Evolutionary conservation across 2,113 vertebrate genomes (phyloP).

Genomic region (Epinephelus fuscoguttatus): DNA sequence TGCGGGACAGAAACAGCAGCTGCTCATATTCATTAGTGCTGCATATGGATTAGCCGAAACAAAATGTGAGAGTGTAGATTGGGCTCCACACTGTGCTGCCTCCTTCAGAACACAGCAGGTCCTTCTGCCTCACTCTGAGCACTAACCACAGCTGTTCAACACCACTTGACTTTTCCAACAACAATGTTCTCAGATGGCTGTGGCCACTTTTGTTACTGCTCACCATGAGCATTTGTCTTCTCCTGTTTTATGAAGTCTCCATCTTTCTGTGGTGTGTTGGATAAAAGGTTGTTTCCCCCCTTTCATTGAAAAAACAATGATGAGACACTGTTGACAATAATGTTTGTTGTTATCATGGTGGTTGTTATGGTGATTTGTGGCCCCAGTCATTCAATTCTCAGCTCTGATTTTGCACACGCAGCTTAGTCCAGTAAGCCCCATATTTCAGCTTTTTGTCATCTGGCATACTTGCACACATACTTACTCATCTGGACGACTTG

Average conservation of each 20-base stretch:
- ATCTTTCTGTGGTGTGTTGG: background rate
- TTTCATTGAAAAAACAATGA: conserved; percentile 12
- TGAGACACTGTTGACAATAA: background rate
- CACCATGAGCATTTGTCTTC: conserved; percentile 57
- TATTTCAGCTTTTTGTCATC: conserved; percentile 59
- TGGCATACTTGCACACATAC: background rate
- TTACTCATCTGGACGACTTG: conserved; percentile 34
- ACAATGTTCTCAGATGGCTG: conserved; percentile 71
- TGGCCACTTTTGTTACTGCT: conserved; percentile 62
- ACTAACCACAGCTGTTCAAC: conserved; percentile 75
- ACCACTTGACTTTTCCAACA: conserved; percentile 78
- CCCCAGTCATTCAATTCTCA: conserved; percentile 37
- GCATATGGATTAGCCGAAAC: conserved; percentile 65
- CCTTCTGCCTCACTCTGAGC: conserved; percentile 59
- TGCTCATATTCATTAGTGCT: conserved; percentile 76
- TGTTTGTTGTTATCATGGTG: conserved; percentile 44
- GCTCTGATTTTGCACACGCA: conserved; percentile 29
- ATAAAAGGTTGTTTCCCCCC: background rate
- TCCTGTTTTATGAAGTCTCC: conserved; percentile 8
- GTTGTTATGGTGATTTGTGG: conserved; percentile 60
- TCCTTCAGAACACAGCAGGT: conserved; percentile 64
- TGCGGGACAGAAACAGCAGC: conserved; percentile 67
- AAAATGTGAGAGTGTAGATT: conserved; percentile 51
- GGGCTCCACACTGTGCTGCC: conserved; percentile 48
- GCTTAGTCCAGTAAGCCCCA: conserved; percentile 13